phyloP scores from a whole-genome alignment of 2,797 vertebrate genomes.

The Brachymystax lenok region DNA sequence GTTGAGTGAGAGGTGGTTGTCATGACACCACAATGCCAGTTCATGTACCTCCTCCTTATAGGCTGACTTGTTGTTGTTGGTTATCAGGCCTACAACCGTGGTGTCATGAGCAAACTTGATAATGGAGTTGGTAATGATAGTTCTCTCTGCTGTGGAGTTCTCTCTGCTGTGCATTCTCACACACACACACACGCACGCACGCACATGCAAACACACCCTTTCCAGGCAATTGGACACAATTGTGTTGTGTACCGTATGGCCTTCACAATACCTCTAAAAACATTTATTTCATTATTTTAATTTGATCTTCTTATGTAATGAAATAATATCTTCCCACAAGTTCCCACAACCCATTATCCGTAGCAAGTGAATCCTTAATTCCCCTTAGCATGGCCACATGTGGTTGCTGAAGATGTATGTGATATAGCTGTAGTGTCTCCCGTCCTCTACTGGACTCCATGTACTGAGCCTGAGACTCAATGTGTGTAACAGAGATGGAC shows the following conservation, averaged over 20 bases:
- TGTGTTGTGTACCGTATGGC: slow-evolving; percentile 22
- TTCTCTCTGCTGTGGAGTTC: slow-evolving; percentile 48
- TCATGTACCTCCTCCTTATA: no score
- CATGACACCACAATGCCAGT: no score
- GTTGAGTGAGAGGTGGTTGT: no score
- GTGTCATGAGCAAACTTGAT: no score
- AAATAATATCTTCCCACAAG: slow-evolving; percentile 57
- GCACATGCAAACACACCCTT: slow-evolving; percentile 11
- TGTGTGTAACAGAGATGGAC: slow-evolving; percentile 69
- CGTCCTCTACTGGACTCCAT: slow-evolving; percentile 51
- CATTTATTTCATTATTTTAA: neutral
- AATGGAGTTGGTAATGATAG: no score
- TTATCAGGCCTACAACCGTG: no score
- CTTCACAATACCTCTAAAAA: no score
- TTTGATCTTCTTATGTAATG: slow-evolving; percentile 62
- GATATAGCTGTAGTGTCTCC: slow-evolving; percentile 2
- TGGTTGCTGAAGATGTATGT: slow-evolving; percentile 45
- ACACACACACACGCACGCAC: neutral
- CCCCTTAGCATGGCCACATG: slow-evolving; percentile 32
- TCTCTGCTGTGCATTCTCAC: slow-evolving; percentile 21
- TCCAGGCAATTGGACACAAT: slow-evolving; percentile 50
- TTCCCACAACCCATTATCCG: slow-evolving; percentile 22
- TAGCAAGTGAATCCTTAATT: slow-evolving; percentile 14
- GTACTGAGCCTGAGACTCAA: slow-evolving; percentile 28
- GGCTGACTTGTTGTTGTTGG: no score